Base-by-base conservation (phyloP, 2,888 invertebrate species). In the Andricus quercusramuli region DNA sequence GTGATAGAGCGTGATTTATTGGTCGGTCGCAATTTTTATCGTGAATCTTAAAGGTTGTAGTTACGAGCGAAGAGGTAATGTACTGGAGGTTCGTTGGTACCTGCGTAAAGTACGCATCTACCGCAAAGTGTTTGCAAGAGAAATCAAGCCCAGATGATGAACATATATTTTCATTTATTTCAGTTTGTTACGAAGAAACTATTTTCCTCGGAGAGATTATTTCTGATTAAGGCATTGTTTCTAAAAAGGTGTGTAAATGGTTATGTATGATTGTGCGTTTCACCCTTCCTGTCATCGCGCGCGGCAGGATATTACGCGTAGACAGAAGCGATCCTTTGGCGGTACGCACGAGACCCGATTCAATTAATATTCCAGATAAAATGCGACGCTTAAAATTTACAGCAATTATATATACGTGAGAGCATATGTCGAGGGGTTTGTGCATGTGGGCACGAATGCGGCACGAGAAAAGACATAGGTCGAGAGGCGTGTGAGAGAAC, bases 1-100 rank as follows among this genome's bases (percentile, higher is more conserved):
- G 85, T 83, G 84, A 83, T 86, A 83, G 84, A 83, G 84, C 83
- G 77, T 88, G 88, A 89, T 89, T 89, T 88, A 89, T 88, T 84
- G 78, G 85, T 83, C 74, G 86, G 86, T 83, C 81, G 83, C 74
- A 66, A 89, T 88, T 89, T 89, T 88, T 88, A 83, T 83, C 84
- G 68, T 47, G 82, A 59, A 64, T 80, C 80, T 85, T 84, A 82
- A 86, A 88, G 83, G 82, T 85, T 85, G 84, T 82, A 83, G 86
- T 85, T 85, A 84, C 82, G 85, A 85, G 80, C 78, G 70, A 22
- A 41, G 59, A 44, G 41, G 41, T 77, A 47, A 77, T 64, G 47
- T 65, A 77, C 62, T 70, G 80, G 79, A 79, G 81, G 79, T 68
- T 66, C 82, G 62, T 79, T 79, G 83, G 44, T 22, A 44, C 77